A percentile compares a stretch with the other conserved stretches of the same genome.
Conservation (phyloP, 2,888 invertebrate genomes). For the Cephus nigrinus region DNA sequence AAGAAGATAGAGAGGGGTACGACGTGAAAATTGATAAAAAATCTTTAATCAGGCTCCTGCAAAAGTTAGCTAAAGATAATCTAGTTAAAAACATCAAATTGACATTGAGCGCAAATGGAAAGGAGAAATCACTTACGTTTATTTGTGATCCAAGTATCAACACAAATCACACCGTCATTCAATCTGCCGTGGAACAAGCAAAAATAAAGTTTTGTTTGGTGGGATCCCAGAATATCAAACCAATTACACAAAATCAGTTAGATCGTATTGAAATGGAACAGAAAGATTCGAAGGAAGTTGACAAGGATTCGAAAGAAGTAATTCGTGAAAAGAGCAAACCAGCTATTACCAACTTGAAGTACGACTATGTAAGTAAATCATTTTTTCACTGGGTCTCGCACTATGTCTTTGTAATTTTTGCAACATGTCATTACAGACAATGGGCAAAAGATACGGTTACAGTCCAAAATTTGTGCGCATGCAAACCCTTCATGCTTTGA, state of each 20-base stretch:
- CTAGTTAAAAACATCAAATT: constrained; percentile 70
- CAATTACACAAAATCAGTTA: constrained; percentile 24
- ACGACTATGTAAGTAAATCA: constrained; percentile 23
- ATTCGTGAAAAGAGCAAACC: not conserved
- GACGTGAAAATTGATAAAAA: constrained; percentile 73
- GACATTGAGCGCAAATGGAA: constrained; percentile 65
- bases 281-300: constrained; percentile 14
- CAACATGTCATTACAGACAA: constrained; percentile 37
- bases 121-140: constrained; percentile 67
- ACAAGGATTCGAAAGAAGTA: not conserved
- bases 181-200: constrained; percentile 73
- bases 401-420: not conserved
- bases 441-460: constrained; percentile 67
- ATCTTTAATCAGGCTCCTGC: constrained; percentile 73
- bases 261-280: not conserved
- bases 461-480: constrained; percentile 77
- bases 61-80: constrained; percentile 70
- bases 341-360: constrained; percentile 5
- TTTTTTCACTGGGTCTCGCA: not conserved
- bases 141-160: constrained; percentile 69
- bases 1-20: constrained; percentile 70
- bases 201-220: constrained; percentile 69
- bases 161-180: constrained; percentile 68
- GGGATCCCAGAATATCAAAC: constrained; percentile 28
- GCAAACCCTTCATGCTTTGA: constrained; percentile 74